Evolutionary conservation across 2,888 invertebrate species (phyloP), one percentile per base, ranked within the genome.

Genomic region (Spicauda simplicius): DNA sequence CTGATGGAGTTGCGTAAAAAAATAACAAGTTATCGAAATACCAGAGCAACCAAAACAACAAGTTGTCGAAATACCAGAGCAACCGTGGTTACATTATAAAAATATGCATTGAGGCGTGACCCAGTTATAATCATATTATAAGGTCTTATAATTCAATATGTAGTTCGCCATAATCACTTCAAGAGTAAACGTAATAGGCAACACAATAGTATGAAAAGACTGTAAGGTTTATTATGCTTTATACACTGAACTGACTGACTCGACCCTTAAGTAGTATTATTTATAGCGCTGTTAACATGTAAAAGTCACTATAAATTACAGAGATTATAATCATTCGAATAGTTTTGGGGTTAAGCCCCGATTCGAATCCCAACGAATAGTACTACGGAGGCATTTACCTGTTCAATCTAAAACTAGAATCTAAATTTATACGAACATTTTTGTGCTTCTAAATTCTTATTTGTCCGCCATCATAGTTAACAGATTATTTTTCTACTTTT

Each of bases 251-350:
- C 10, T 33, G 14, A 33, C 30, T 33, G 18, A 56, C 60, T 60
- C 41, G 67, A 64, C 64, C 70, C 64, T 68, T 68, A 70, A 72
- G 69, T 70, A 65, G 64, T 54, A 65, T 70, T 68, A 69, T 70
- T 72, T 72, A 72, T 68, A 64, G 33, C 58, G 68, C 67, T 67
- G 72, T 72, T 72, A 70, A 72, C 70, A 58, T 68, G 69, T 72
- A 60, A 67, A 70, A 70, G 69, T 67, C 70, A 59, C 69, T 68
- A 70, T 70, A 72, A 72, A 72, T 72, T 72, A 70, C 65, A 19
- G 2, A 53, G 69, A 67, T 71, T 72, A 69, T 60, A 65, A 70
- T 72, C 70, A 62, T 20, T 20, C 14, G 60, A 70, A 69, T 62
- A 67, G 61, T 62, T 62, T 48, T 33, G 30, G 45, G n/a, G 68